Percentiles rank a stretch among this genome's conserved stretches.
Evolutionary conservation across 1,140 invertebrate species (phyloP).

Genomic region (Euwallacea fornicatus): DNA sequence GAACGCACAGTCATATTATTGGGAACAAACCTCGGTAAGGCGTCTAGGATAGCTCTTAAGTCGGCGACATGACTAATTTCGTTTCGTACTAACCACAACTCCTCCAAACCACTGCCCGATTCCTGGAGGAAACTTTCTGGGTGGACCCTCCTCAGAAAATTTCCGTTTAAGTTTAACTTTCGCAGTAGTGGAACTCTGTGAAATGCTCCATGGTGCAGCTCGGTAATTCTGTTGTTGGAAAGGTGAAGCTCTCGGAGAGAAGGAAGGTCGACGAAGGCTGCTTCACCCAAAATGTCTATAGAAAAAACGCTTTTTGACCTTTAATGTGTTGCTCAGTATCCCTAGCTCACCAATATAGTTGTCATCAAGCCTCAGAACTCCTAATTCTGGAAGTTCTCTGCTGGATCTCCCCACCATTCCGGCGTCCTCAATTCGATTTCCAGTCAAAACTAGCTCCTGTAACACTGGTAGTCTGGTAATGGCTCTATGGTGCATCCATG

Average conservation of each 20-base stretch:
- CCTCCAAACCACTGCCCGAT: conserved; percentile 71
- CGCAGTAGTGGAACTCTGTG: conserved; percentile 73
- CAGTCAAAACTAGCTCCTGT: conserved; percentile 68
- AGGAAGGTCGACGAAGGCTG: conserved; percentile 77
- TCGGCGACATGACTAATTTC: conserved; percentile 73
- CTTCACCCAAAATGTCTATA: conserved; percentile 68
- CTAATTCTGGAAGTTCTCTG: conserved; percentile 71
- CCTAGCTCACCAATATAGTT: conserved; percentile 24
- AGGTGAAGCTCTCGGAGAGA: conserved; percentile 70
- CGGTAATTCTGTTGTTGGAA: conserved; percentile 72
- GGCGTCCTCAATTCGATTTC: conserved; percentile 74
- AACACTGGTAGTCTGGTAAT: conserved; percentile 71
- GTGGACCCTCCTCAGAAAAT: conserved; percentile 74
- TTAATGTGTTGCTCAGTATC: background rate
- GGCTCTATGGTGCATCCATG: conserved; percentile 77
- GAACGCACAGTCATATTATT: background rate
- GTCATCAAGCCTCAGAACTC: conserved; percentile 59
- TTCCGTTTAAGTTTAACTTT: conserved; percentile 75
- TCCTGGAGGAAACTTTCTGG: conserved; percentile 78
- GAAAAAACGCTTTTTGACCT: background rate
- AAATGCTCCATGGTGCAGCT: conserved; percentile 77
- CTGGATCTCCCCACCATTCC: conserved; percentile 75
- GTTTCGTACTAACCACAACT: conserved; percentile 74
- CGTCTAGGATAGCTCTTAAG: conserved; percentile 70
- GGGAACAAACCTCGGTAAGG: conserved; percentile 60